Evolutionary conservation across 2,797 vertebrate genomes (phyloP).

Genomic region (Peromyscus attwateri): DNA sequence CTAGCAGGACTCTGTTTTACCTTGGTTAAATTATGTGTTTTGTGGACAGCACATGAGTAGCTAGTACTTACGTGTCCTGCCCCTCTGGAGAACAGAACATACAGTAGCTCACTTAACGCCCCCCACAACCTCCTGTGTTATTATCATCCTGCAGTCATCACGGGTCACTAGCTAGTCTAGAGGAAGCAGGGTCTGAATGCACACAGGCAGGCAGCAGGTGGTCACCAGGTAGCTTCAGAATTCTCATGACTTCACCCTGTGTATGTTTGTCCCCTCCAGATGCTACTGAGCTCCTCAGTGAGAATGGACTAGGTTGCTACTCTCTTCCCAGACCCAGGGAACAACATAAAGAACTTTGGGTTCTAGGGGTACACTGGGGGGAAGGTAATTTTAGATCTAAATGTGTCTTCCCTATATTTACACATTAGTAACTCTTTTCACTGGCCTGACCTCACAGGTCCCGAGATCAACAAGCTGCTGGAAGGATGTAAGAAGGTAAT

Average conservation of each 20-base stretch:
- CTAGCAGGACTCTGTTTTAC: neutral
- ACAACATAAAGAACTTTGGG: neutral
- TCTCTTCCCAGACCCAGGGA: neutral
- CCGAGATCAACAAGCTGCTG: neutral
- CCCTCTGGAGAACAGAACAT: neutral
- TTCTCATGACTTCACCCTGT: neutral
- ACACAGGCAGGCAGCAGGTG: neutral
- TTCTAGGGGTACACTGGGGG: neutral
- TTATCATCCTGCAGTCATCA: neutral
- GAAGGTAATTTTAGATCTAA: constrained; percentile 12
- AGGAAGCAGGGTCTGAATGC: neutral
- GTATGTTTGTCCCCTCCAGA: neutral
- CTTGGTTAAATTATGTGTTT: neutral
- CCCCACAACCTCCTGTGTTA: neutral
- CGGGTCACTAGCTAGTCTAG: neutral
- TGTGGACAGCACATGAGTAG: neutral
- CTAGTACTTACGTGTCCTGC: neutral
- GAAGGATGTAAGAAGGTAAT: neutral
- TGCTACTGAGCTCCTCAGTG: neutral
- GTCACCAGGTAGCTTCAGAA: neutral
- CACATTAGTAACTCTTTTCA: neutral
- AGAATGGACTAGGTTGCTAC: neutral
- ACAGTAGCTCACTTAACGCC: neutral
- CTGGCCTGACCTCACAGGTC: neutral
- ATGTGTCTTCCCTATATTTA: neutral